Percentiles rank a stretch among this genome's conserved stretches.
Evolutionary conservation across 2,797 vertebrate species (phyloP).

Genomic region (Pantherophis vulpinus): DNA sequence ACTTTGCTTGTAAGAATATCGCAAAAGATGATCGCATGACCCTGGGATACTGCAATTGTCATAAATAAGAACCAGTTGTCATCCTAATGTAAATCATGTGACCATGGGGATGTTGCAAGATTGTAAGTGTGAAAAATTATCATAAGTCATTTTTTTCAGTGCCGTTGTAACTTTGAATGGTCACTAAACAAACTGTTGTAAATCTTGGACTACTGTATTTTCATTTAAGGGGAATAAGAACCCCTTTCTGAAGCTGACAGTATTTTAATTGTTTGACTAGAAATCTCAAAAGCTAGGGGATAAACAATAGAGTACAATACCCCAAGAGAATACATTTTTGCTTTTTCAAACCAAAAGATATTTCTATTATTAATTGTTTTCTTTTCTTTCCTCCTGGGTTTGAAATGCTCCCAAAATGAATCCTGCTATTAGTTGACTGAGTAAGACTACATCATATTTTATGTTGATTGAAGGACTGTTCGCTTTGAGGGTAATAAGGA

Average conservation of each 20-base stretch:
- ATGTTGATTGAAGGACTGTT: conserved; percentile 33
- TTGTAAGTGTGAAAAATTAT: neutral
- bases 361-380: conserved; percentile 35
- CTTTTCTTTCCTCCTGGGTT: conserved; percentile 39
- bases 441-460: conserved; percentile 47
- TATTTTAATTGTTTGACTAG: neutral
- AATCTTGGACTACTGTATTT: neutral
- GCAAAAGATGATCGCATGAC: neutral
- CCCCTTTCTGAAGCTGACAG: neutral
- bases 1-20: neutral
- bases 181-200: neutral
- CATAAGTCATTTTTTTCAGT: neutral
- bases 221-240: neutral
- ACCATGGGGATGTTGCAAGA: neutral
- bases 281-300: neutral
- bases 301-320: neutral
- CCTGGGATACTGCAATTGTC: neutral
- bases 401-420: conserved; percentile 44
- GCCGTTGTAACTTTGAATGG: neutral
- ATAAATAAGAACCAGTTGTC: neutral
- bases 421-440: conserved; percentile 37
- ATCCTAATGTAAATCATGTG: neutral
- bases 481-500: conserved; percentile 23
- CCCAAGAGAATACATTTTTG: neutral
- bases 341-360: neutral